Conservation (phyloP, 1,140 invertebrate genomes). For the Trichoplusia ni region DNA sequence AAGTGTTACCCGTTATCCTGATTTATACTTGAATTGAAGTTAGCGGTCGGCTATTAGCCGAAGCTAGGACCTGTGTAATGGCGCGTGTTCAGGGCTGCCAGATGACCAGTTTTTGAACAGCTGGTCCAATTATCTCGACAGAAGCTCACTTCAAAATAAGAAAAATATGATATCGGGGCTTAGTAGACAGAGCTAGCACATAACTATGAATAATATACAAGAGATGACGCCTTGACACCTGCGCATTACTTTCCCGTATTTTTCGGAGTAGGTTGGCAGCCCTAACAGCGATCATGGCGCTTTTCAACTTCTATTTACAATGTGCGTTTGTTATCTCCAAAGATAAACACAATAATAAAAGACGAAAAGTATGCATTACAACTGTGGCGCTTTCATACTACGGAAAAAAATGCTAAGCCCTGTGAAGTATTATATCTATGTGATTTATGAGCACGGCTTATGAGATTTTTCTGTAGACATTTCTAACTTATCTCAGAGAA, state of each 20-base stretch:
- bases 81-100: constrained; percentile 8
- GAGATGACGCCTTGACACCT: too few relatives aligned
- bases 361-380: constrained; percentile 1
- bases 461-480: constrained; percentile 20
- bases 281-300: too few relatives aligned
- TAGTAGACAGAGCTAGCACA: too few relatives aligned
- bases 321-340: neutral
- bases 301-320: constrained; percentile 16
- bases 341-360: constrained; percentile 6
- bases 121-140: too few relatives aligned
- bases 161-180: too few relatives aligned
- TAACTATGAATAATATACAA: too few relatives aligned
- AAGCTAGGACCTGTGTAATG: constrained; percentile 39
- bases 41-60: constrained; percentile 33
- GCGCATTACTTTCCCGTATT: too few relatives aligned
- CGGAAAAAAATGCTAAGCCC: constrained; percentile 17
- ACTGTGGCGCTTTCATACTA: neutral
- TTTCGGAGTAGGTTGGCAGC: too few relatives aligned
- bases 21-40: constrained; percentile 34
- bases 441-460: constrained; percentile 23
- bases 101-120: too few relatives aligned
- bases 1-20: constrained; percentile 25
- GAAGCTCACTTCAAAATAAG: too few relatives aligned
- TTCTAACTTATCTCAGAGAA: constrained; percentile 21
- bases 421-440: neutral